Evolutionary conservation across 2,888 invertebrate genomes (phyloP).

Genomic region (Phengaris alcon): DNA sequence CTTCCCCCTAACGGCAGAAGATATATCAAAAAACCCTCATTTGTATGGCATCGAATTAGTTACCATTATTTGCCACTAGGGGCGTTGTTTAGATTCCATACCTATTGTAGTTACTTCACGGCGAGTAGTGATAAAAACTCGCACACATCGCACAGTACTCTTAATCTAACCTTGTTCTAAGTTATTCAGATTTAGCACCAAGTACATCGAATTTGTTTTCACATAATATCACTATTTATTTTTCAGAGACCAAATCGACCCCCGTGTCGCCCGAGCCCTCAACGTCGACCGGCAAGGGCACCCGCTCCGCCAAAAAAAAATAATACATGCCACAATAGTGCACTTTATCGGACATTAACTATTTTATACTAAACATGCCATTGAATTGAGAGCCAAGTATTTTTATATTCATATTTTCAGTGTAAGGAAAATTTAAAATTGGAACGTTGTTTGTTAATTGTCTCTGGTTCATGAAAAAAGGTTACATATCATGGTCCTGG

Average conservation of each 20-base stretch:
- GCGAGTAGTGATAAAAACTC: no score
- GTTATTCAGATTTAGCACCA: no score
- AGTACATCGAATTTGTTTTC: no score
- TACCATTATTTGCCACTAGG: no score
- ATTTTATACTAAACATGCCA: constrained; percentile 9
- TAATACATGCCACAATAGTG: constrained; percentile 17
- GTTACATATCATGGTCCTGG: constrained; percentile 15
- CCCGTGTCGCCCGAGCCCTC: constrained; percentile 16
- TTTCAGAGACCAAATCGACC: constrained; percentile 23
- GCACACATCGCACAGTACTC: no score
- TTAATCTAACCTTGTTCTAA: no score
- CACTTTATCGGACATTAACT: constrained; percentile 14
- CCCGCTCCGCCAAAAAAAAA: constrained; percentile 28
- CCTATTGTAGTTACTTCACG: no score
- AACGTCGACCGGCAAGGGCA: constrained; percentile 20
- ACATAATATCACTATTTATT: not conserved
- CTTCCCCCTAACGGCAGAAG: no score
- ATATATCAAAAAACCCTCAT: no score
- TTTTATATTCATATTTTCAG: not conserved
- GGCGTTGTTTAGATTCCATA: no score
- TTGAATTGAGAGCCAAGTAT: constrained; percentile 22
- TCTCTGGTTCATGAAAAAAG: not conserved
- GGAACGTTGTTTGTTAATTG: not conserved
- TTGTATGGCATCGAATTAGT: no score
- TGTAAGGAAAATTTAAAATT: constrained; percentile 3